Percentiles rank a stretch among this genome's conserved stretches.
phyloP scores from a whole-genome alignment of 2,113 vertebrate genomes.

The Psilopsiagon aymara region DNA sequence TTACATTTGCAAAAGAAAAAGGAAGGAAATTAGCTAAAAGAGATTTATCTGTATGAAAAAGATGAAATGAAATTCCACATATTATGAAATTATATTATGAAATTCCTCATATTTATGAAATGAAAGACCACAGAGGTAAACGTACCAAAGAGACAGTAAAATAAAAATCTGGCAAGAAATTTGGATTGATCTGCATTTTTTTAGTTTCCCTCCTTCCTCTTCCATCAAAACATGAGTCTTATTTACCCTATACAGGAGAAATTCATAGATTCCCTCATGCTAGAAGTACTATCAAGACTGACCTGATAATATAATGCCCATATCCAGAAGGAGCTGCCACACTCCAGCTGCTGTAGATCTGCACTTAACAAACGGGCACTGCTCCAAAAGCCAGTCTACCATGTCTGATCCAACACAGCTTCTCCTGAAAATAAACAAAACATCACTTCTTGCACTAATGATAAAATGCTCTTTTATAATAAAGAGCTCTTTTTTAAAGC shows the following conservation, averaged over 20 bases:
- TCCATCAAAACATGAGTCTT: background rate
- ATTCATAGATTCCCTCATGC: background rate
- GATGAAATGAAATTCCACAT: no score
- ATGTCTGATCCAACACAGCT: slow-evolving; percentile 95
- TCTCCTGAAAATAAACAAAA: slow-evolving; percentile 77
- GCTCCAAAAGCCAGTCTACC: slow-evolving; percentile 94
- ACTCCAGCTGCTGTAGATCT: slow-evolving; percentile 87
- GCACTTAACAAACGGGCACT: slow-evolving; percentile 91
- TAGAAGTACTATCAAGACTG: slow-evolving; percentile 27
- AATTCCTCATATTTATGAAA: slow-evolving; percentile 8
- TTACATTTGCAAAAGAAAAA: background rate
- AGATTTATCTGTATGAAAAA: background rate
- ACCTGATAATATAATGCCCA: slow-evolving; percentile 95
- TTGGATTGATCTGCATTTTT: background rate
- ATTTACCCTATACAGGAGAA: background rate
- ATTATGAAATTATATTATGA: no score
- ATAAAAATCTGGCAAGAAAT: background rate
- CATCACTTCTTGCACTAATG: background rate
- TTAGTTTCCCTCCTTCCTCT: background rate
- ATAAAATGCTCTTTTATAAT: background rate
- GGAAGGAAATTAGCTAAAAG: background rate
- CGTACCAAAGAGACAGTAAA: background rate
- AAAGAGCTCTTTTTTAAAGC: background rate
- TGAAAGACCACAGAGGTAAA: background rate
- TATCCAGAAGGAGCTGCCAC: slow-evolving; percentile 96